These are phyloP conservation scores for Drosophila antonietae DNA, from an alignment of 2,888 invertebrate genomes.

Conservation along the genomic window DNA sequence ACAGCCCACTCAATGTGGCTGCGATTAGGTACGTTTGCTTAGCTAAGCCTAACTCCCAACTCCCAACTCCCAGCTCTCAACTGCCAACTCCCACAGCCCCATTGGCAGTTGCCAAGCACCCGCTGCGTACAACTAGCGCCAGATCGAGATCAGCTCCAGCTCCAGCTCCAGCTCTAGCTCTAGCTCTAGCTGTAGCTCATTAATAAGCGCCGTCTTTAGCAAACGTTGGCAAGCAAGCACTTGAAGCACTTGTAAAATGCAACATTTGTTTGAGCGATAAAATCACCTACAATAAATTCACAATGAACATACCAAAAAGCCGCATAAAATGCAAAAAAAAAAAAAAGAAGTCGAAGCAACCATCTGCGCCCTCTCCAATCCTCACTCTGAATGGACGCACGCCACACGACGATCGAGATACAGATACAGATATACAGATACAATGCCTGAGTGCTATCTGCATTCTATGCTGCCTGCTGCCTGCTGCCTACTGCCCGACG, in stretches of 20 bases:
- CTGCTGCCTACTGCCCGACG: slow-evolving; percentile 37
- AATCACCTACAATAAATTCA: slow-evolving; percentile 83
- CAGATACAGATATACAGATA: slow-evolving; percentile 52
- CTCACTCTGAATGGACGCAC: slow-evolving; percentile 32
- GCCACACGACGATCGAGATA: slow-evolving; percentile 65
- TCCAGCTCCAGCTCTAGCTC: slow-evolving; percentile 25
- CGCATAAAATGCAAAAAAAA: slow-evolving; percentile 70
- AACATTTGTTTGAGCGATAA: slow-evolving; percentile 83
- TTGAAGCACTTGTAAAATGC: slow-evolving; percentile 81
- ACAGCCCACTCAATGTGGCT: slow-evolving; percentile 37
- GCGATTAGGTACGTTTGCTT: slow-evolving; percentile 41
- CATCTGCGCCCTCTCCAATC: neutral
- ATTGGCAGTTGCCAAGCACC: slow-evolving; percentile 34
- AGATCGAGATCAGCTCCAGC: slow-evolving; percentile 53
- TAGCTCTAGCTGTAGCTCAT: slow-evolving; percentile 61
- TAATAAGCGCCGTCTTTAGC: slow-evolving; percentile 79
- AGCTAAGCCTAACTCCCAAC: slow-evolving; percentile 10
- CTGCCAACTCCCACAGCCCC: slow-evolving; percentile 2
- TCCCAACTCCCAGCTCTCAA: slow-evolving; percentile 12
- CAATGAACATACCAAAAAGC: slow-evolving; percentile 80
- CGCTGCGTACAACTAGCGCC: slow-evolving; percentile 46
- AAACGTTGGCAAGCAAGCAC: slow-evolving; percentile 66
- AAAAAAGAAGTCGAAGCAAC: slow-evolving; percentile 40
- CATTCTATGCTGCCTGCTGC: slow-evolving; percentile 52
- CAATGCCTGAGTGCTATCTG: slow-evolving; percentile 55